These are phyloP conservation scores for Geophilus truncorum DNA, from an alignment of 2,888 invertebrate species.

Conservation along the genomic window DNA sequence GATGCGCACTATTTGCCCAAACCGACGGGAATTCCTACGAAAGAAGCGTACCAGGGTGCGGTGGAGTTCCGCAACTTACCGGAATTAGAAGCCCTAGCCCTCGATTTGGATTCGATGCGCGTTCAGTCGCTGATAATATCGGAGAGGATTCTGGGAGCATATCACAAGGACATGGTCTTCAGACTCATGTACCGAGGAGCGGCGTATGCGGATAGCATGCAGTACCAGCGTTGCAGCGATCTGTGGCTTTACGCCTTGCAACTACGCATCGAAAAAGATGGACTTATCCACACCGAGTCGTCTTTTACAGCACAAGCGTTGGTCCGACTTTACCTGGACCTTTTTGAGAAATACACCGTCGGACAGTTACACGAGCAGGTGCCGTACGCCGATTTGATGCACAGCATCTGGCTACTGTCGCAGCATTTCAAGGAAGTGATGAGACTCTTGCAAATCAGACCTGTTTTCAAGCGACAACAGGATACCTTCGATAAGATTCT, in stretches of 20 bases:
- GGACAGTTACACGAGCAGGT: conserved; percentile 51
- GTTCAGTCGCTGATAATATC: conserved; percentile 82
- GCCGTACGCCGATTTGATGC: conserved; percentile 63
- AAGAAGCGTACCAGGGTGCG: conserved; percentile 61
- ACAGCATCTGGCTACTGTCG: conserved; percentile 64
- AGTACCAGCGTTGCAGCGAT: conserved; percentile 76
- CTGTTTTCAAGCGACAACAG: conserved; percentile 69
- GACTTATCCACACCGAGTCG: conserved; percentile 67
- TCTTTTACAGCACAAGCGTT: conserved; percentile 81
- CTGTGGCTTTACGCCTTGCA: conserved; percentile 79
- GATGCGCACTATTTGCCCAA: conserved; percentile 44
- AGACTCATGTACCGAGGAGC: conserved; percentile 59
- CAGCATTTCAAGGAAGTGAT: conserved; percentile 56
- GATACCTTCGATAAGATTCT: conserved; percentile 72
- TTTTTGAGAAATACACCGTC: conserved; percentile 46
- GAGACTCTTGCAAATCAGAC: conserved; percentile 55
- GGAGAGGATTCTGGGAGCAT: conserved; percentile 75
- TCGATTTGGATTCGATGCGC: conserved; percentile 78
- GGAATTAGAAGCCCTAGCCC: conserved; percentile 65
- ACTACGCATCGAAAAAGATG: conserved; percentile 71
- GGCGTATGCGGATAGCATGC: conserved; percentile 54
- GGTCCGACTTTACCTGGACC: conserved; percentile 69
- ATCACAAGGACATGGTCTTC: conserved; percentile 83
- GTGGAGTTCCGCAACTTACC: conserved; percentile 67
- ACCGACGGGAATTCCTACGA: conserved; percentile 51